Evolutionary conservation across 2,797 vertebrate genomes (phyloP).

Genomic region (Ceyx erithaca): DNA sequence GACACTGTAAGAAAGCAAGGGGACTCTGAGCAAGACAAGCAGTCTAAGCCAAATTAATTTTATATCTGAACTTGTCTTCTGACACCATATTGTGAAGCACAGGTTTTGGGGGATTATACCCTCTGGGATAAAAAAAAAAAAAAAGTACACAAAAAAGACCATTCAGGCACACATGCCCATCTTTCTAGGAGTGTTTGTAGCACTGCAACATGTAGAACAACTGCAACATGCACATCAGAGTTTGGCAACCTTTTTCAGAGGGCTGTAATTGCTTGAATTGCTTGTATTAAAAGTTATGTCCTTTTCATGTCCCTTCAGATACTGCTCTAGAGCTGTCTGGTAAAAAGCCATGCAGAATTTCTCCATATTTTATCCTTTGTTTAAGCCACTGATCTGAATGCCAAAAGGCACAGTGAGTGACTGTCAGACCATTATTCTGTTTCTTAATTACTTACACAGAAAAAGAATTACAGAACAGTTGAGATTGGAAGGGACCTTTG

Average conservation of each 20-base stretch:
- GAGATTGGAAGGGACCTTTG: background rate
- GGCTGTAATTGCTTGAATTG: background rate
- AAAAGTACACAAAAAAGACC: background rate
- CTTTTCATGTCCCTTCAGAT: background rate
- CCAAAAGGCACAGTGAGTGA: background rate
- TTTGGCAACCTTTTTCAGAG: background rate
- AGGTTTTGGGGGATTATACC: background rate
- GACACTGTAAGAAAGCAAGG: background rate
- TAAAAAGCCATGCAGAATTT: background rate
- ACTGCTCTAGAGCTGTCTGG: background rate
- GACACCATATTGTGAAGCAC: background rate
- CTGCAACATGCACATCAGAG: background rate
- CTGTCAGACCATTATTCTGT: background rate
- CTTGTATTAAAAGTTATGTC: background rate
- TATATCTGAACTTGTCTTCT: background rate
- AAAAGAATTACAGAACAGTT: background rate
- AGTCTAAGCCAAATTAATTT: background rate
- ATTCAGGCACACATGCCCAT: background rate
- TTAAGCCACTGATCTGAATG: background rate
- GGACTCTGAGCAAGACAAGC: background rate
- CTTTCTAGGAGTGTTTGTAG: background rate
- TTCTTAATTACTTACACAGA: background rate
- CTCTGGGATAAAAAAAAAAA: background rate
- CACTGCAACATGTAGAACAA: background rate
- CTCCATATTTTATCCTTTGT: background rate